A percentile compares a stretch with the other conserved stretches of the same genome.
phyloP scores from a whole-genome alignment of 2,113 vertebrate genomes.

The Neolamprologus tretocephalus region DNA sequence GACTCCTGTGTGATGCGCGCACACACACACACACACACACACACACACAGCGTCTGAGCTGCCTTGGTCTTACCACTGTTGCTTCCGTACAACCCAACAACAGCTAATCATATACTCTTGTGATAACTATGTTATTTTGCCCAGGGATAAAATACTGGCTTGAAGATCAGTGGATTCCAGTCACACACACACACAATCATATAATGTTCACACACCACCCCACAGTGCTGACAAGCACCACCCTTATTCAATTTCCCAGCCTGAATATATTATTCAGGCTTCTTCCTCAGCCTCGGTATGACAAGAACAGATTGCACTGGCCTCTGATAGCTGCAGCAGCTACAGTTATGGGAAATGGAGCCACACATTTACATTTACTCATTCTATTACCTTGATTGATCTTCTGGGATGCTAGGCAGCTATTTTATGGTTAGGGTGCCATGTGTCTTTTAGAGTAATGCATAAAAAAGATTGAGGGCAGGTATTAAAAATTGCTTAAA shows the following conservation, averaged over 20 bases:
- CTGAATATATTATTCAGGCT: constrained; percentile 24
- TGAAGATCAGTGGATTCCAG: background rate
- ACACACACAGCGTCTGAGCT: background rate
- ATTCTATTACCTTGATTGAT: constrained; percentile 64
- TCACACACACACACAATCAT: background rate
- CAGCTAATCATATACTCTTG: background rate
- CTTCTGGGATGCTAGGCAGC: constrained; percentile 24
- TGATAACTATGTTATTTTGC: constrained; percentile 3
- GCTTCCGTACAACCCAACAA: background rate
- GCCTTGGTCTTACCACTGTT: background rate
- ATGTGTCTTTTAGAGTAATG: constrained; percentile 43
- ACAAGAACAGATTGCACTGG: constrained; percentile 46
- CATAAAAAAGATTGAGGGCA: constrained; percentile 25
- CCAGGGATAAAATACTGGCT: constrained; percentile 14
- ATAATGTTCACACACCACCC: background rate
- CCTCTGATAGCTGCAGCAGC: constrained; percentile 32
- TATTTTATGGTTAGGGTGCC: constrained; percentile 27
- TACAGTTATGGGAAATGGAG: constrained; percentile 57
- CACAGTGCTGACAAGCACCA: background rate
- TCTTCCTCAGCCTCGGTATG: background rate
- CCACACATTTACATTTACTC: constrained; percentile 64
- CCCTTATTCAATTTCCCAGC: constrained; percentile 21
- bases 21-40: rapidly evolving
- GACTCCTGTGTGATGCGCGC: background rate
- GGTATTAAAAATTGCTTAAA: constrained; percentile 34